A percentile compares a stretch with the other conserved stretches of the same genome.
Evolutionary conservation across 2,888 invertebrate species (phyloP).

Genomic region (Oconnorella tubifera): DNA sequence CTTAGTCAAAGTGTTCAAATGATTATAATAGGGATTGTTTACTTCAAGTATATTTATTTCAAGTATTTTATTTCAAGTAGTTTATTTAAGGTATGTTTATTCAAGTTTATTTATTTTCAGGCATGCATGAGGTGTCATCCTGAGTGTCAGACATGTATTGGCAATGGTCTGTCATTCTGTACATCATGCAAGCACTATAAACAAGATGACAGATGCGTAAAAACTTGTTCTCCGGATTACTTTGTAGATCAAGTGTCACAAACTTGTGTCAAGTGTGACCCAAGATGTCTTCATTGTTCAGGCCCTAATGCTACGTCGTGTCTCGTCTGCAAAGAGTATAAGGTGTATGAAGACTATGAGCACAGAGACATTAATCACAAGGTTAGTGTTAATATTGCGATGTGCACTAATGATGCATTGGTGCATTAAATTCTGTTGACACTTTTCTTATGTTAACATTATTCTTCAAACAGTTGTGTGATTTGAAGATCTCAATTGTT

Average conservation of each 20-base stretch:
- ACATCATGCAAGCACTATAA: conserved; percentile 81
- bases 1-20: no score
- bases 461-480: no score
- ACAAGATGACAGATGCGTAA: conserved; percentile 60
- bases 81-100: no score
- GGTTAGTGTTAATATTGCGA: conserved; percentile 5
- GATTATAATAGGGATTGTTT: no score
- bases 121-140: conserved; percentile 88
- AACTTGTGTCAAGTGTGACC: conserved; percentile 72
- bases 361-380: conserved; percentile 12
- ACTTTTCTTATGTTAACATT: no score
- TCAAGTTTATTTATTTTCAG: no score
- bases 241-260: conserved; percentile 73
- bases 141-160: conserved; percentile 80
- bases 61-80: no score
- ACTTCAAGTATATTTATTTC: no score
- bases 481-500: no score
- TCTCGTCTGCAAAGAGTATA: conserved; percentile 40
- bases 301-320: conserved; percentile 46
- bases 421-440: no score
- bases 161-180: conserved; percentile 80
- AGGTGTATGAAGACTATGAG: conserved; percentile 39
- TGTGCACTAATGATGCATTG: no score
- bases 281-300: conserved; percentile 71
- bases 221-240: conserved; percentile 59